Evolutionary conservation across 1,140 invertebrate genomes (phyloP), one percentile per base, ranked within the genome.

Genomic region (Calephelis nemesis): DNA sequence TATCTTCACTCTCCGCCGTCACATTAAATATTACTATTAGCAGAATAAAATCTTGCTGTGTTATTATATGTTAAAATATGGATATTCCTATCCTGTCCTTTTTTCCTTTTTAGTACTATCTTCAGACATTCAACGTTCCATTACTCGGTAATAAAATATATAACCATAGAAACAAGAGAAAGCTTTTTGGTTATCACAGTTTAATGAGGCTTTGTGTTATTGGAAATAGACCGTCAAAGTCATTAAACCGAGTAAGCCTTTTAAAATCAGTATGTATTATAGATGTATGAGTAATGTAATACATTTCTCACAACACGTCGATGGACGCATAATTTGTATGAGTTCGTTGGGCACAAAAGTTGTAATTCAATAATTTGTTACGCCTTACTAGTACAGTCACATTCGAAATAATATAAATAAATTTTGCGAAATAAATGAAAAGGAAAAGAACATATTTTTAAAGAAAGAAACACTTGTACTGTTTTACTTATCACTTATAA

Each of bases 251-350:
- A 60, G 30, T 60, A 40, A 60, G 58, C 19, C 58, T 60, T 60
- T 60, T 60, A 60, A 60, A 60, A 42, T 39, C 42, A 42, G 30
- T 60, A 58, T 12, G 19, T 39, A 40, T 10, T 39, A 42, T 42
- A 42, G 42, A 39, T n/a, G 15, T 48, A 64, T 67, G 63, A 71
- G 54, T 63, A 67, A 67, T 67, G 62, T 40, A 40, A 30, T 40
- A 45, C 65, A 71, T 67, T 67, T 58, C 65, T 71, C 65, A 60
- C 62, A 52, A 71, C 58, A 58, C 62, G 63, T 71, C 70, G 67
- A 67, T 64, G 40, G 30, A 60, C 30, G 58, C 58, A n/a, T 60
- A 40, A 39, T 58, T 58, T 58, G 19, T 54, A 58, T 58, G 54
- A 58, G 54, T 19, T 58, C 54, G 54, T 58, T 58, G 54, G 54